Percentiles rank a stretch among this genome's conserved stretches.
phyloP scores from a whole-genome alignment of 1,140 invertebrate species.

The Achatina immaculata region DNA sequence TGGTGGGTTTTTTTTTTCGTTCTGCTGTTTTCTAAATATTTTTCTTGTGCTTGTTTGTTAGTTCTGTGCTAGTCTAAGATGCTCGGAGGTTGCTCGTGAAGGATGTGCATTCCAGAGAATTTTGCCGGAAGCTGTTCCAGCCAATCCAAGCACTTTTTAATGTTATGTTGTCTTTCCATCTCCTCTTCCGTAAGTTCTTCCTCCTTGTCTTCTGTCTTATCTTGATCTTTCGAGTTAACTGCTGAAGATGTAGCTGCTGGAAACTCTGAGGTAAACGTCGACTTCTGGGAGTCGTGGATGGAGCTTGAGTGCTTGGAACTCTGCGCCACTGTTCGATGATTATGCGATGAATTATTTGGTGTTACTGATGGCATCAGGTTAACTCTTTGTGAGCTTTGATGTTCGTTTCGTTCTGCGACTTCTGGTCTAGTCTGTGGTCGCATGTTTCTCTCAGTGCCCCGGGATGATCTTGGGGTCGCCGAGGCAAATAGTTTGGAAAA shows the following conservation, averaged over 20 bases:
- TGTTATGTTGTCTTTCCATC: slow-evolving; percentile 2
- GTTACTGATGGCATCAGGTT: neutral
- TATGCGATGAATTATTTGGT: neutral
- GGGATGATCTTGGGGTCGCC: too few species aligned
- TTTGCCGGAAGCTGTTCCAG: slow-evolving; percentile 27
- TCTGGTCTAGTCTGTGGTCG: too few species aligned
- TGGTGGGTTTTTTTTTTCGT: too few species aligned
- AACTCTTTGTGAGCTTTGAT: neutral
- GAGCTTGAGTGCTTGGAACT: slow-evolving; percentile 2
- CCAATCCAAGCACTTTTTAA: slow-evolving; percentile 36
- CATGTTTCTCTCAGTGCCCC: too few species aligned
- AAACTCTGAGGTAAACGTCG: neutral
- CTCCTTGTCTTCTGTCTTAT: neutral
- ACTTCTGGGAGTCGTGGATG: neutral
- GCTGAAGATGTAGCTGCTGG: neutral
- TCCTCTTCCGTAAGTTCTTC: slow-evolving; percentile 35
- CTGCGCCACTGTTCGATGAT: neutral
- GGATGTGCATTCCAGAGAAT: slow-evolving; percentile 39
- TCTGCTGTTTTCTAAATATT: too few species aligned
- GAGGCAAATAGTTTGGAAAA: too few species aligned
- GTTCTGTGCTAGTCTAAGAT: neutral
- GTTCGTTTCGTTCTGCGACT: too few species aligned
- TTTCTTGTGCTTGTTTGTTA: too few species aligned
- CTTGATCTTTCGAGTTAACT: neutral
- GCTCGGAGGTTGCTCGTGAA: slow-evolving; percentile 6